Conservation (phyloP, 2,888 invertebrate species). For the Torymus tubicola region DNA sequence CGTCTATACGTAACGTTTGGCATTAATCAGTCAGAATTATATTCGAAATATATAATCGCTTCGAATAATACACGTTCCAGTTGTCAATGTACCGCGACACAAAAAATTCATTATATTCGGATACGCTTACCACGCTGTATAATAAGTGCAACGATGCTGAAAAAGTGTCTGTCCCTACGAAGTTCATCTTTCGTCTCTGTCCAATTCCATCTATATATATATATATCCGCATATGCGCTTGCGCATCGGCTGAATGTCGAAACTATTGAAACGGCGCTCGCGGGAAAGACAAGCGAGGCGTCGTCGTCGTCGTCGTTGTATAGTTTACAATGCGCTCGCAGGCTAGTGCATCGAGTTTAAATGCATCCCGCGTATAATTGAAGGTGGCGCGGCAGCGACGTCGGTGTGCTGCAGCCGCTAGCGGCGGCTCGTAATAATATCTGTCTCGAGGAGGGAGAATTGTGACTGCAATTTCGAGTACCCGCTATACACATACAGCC, state of each 20-base stretch:
- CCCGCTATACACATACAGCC: neutral
- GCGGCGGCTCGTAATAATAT: slow-evolving; percentile 66
- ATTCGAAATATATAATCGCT: too few species aligned
- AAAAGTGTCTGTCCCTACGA: too few species aligned
- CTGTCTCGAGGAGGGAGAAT: slow-evolving; percentile 71
- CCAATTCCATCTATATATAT: too few species aligned
- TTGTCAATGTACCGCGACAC: too few species aligned
- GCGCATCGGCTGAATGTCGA: slow-evolving; percentile 19
- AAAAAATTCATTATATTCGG: too few species aligned
- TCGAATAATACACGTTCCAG: too few species aligned
- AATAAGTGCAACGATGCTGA: too few species aligned
- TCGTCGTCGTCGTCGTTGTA: slow-evolving; percentile 40
- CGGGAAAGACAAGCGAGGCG: slow-evolving; percentile 16
- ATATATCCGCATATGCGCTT: neutral
- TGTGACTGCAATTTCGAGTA: slow-evolving; percentile 71
- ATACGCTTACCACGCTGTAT: too few species aligned
- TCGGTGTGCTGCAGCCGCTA: slow-evolving; percentile 14
- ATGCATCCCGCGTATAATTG: slow-evolving; percentile 71
- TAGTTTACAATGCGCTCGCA: slow-evolving; percentile 25
- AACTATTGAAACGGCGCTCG: slow-evolving; percentile 44
- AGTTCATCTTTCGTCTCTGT: slow-evolving; percentile 21
- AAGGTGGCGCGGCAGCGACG: slow-evolving; percentile 64
- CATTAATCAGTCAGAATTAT: too few species aligned
- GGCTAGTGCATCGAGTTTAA: slow-evolving; percentile 67
- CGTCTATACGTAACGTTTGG: too few species aligned